These are phyloP conservation scores for Anodontia alba DNA, from an alignment of 2,888 invertebrate genomes.

Conservation along the genomic window DNA sequence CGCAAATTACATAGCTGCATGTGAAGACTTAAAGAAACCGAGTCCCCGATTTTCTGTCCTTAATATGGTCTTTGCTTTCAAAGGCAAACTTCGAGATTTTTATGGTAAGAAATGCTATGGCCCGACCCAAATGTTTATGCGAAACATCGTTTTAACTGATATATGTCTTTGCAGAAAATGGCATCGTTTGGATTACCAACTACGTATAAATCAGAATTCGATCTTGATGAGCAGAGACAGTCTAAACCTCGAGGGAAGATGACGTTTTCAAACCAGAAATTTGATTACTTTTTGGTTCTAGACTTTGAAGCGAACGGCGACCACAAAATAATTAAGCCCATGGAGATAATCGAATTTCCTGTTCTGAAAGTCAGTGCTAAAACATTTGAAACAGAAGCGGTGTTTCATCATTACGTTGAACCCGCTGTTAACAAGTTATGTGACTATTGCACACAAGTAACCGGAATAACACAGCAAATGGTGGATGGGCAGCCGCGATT, in stretches of 20 bases:
- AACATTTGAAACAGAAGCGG: constrained; percentile 85
- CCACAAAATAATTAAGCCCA: constrained; percentile 31
- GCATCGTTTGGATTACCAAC: background rate
- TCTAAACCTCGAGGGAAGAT: background rate
- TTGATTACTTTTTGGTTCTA: constrained; percentile 26
- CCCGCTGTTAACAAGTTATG: constrained; percentile 85
- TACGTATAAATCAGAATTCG: background rate
- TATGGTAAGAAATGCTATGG: no score
- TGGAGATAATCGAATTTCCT: constrained; percentile 87
- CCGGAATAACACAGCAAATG: constrained; percentile 87
- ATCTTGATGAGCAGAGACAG: background rate
- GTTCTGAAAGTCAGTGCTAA: constrained; percentile 86
- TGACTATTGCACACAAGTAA: constrained; percentile 80
- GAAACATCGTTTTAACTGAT: no score
- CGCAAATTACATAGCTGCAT: no score
- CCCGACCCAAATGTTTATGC: no score
- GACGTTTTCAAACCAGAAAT: constrained; percentile 8
- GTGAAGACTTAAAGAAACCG: no score
- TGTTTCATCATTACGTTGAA: constrained; percentile 87
- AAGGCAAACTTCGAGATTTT: no score
- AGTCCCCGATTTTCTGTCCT: no score
- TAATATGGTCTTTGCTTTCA: no score
- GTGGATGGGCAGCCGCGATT: constrained; percentile 85
- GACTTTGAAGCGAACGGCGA: constrained; percentile 33
- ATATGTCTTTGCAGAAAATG: background rate